Percentiles rank a stretch among this genome's conserved stretches.
phyloP scores from a whole-genome alignment of 2,888 invertebrate genomes.

The Cotesia congregata region DNA sequence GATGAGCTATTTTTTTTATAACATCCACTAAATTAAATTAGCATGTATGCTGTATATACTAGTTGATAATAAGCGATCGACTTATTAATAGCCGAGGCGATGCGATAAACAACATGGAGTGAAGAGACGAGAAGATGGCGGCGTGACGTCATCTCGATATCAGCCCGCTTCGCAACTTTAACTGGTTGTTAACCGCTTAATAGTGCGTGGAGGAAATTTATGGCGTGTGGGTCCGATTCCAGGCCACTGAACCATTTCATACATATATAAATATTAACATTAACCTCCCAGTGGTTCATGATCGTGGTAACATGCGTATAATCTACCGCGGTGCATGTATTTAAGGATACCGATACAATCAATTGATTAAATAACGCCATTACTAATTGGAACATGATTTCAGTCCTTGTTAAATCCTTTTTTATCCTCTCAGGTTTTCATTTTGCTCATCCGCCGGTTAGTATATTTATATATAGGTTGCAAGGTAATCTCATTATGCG shows the following conservation, averaged over 20 bases:
- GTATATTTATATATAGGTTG: neutral
- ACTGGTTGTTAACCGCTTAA: neutral
- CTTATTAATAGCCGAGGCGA: neutral
- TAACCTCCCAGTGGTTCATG: neutral
- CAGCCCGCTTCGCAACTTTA: neutral
- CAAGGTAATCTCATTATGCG: conserved; percentile 58
- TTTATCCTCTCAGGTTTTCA: conserved; percentile 22
- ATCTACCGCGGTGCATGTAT: neutral
- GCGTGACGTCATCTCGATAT: neutral
- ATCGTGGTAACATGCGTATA: neutral
- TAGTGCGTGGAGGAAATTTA: neutral
- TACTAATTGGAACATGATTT: conserved; percentile 29
- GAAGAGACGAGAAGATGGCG: neutral
- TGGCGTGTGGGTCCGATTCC: neutral
- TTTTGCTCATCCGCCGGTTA: neutral
- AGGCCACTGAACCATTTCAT: neutral
- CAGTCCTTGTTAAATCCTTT: conserved; percentile 34
- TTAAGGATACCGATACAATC: neutral
- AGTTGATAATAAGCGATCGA: neutral
- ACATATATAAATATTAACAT: neutral
- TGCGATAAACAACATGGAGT: neutral
- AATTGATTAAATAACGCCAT: conserved; percentile 2
- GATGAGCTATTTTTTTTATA: no score
- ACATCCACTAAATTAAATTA: no score
- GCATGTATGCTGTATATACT: no score